Conservation (phyloP, 2,797 vertebrate genomes). For the Meriones psammophilus region DNA sequence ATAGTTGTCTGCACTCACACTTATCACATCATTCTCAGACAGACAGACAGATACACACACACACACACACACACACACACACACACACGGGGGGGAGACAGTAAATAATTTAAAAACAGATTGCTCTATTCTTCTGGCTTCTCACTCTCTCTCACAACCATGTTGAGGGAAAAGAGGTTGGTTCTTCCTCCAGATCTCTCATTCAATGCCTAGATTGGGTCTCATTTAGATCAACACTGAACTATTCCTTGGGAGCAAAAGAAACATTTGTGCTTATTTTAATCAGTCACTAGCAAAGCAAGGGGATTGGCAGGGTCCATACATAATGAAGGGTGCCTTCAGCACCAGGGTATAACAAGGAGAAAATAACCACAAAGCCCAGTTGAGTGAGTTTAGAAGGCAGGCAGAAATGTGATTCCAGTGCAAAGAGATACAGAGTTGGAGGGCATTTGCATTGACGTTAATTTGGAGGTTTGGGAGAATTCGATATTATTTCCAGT, state of each 20-base stretch:
- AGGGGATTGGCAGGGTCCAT: background rate
- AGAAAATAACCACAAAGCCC: slow-evolving; percentile 15
- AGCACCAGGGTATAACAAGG: background rate
- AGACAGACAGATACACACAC: no score
- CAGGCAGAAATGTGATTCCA: slow-evolving; percentile 19
- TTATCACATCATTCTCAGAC: no score
- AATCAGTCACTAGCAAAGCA: slow-evolving; percentile 12
- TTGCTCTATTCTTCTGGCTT: background rate
- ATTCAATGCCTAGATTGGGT: background rate
- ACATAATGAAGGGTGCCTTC: background rate
- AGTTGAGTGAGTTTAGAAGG: background rate
- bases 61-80: no score
- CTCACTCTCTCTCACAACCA: background rate
- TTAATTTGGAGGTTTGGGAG: slow-evolving; percentile 32
- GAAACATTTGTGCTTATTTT: slow-evolving; percentile 29
- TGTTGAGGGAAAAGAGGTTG: background rate
- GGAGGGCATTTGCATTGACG: background rate
- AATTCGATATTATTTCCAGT: slow-evolving; percentile 34
- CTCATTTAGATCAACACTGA: background rate
- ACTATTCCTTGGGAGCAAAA: background rate
- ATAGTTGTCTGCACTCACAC: no score
- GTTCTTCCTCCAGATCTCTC: background rate
- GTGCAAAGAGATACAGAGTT: background rate
- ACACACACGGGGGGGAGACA: no score
- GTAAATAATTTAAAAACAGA: no score